These are phyloP conservation scores for Polyommatus icarus DNA, from an alignment of 2,888 invertebrate species.

Conservation along the genomic window DNA sequence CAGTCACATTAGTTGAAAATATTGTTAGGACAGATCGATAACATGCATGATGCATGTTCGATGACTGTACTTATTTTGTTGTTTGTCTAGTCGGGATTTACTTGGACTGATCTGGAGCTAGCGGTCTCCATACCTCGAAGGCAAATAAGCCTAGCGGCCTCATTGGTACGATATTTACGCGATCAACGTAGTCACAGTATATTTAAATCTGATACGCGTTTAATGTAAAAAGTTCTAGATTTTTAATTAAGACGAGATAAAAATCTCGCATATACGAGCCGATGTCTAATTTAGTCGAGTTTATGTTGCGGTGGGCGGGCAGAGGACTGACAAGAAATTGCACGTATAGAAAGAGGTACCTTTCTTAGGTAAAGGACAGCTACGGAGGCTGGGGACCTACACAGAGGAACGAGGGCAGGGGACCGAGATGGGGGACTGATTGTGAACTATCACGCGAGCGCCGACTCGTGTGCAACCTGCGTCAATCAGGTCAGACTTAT, in stretches of 20 bases:
- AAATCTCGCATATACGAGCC: neutral
- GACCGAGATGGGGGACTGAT: neutral
- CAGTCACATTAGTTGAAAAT: neutral
- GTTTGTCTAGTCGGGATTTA: neutral
- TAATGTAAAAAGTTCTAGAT: slow-evolving; percentile 18
- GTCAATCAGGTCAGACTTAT: neutral
- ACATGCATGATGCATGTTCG: neutral
- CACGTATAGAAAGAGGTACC: neutral
- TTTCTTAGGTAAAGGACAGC: neutral
- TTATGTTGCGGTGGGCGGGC: slow-evolving; percentile 44
- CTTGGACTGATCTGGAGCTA: neutral
- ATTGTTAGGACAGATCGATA: too few relatives aligned
- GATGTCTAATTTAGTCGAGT: slow-evolving; percentile 47
- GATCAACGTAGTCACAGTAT: neutral
- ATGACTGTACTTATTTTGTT: neutral
- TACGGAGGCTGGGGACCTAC: neutral
- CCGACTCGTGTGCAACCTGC: neutral
- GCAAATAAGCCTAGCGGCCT: neutral
- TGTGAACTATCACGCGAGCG: slow-evolving; percentile 11
- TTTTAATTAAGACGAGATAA: slow-evolving; percentile 24
- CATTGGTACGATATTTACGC: neutral
- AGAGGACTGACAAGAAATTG: neutral
- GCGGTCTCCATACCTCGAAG: too few relatives aligned
- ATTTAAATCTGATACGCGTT: slow-evolving; percentile 32
- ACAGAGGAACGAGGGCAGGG: neutral